Evolutionary conservation across 2,113 vertebrate species (phyloP), one percentile per base, ranked within the genome.

Genomic region (Ramphastos sulfuratus): DNA sequence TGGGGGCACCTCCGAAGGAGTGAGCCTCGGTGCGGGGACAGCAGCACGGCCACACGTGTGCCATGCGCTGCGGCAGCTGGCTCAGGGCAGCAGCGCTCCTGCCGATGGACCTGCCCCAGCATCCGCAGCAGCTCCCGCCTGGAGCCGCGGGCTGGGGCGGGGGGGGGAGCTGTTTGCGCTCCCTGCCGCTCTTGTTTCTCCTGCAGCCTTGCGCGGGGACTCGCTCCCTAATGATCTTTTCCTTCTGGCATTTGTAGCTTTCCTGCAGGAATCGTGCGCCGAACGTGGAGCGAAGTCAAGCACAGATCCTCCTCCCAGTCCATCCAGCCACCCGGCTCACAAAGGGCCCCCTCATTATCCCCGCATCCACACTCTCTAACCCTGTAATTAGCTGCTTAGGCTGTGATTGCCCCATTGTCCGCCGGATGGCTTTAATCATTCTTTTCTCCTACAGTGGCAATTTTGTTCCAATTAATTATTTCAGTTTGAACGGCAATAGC

Each of bases 381-480:
- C 94, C 95, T 87, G 90, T 95, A 96, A 97, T 97, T 97, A 97
- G 96, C 91, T 81, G 90, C 95, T 97, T 95, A 95, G 95, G 92
- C 96, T 95, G 12, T 97, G 96, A 97, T 97, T 96, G 95, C 90
- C 94, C 95, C 94, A 96, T 95, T 97, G 96, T 96, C 96, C 76
- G 69, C 93, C 87, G 95, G 95, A 96, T 93, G 95, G 88, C 81
- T 88, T 97, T 97, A 96, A 97, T 97, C 95, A 93, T 91, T 95
- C 96, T 91, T 96, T 97, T 94, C 94, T 97, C 86, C 96, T 96
- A 91, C 96, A 96, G 93, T 95, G 93, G 93, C 94, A 97, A 97
- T 97, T 97, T 97, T 93, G 86, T 94, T 93, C 94, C 96, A 97
- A 97, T 97, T 97, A 97, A 97, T 97, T 96, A 97, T 95, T 97